Percentiles rank a stretch among this genome's conserved stretches.
phyloP scores from a whole-genome alignment of 2,113 vertebrate species.

The Hiodon tergisus region DNA sequence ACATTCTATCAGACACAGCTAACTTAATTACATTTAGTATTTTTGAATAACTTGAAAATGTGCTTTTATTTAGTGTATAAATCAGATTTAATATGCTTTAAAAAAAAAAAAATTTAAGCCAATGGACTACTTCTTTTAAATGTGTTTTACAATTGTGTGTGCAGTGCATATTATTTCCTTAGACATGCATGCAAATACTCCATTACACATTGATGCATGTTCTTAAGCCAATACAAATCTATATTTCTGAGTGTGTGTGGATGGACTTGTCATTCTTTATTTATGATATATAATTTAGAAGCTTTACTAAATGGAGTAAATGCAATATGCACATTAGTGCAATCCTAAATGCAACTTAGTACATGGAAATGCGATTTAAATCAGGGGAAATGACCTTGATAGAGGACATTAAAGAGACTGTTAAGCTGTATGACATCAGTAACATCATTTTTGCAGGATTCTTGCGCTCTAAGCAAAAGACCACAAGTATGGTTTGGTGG shows the following conservation, averaged over 20 bases:
- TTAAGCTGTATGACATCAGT: constrained; percentile 19
- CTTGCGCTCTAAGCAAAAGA: neutral
- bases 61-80: too few relatives aligned
- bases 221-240: constrained; percentile 41
- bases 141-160: neutral
- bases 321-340: constrained; percentile 55
- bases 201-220: constrained; percentile 27
- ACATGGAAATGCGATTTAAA: constrained; percentile 49
- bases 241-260: constrained; percentile 38
- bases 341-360: constrained; percentile 42
- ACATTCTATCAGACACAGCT: neutral
- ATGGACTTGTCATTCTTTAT: constrained; percentile 53
- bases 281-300: constrained; percentile 53
- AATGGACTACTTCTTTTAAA: too few relatives aligned
- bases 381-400: constrained; percentile 34
- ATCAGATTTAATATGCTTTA: too few relatives aligned
- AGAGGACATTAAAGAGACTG: constrained; percentile 30
- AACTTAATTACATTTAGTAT: neutral
- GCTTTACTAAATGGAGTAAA: constrained; percentile 46
- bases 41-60: too few relatives aligned
- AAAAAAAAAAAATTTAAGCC: too few relatives aligned
- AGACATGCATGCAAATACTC: constrained; percentile 26
- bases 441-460: neutral
- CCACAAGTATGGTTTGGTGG: neutral
- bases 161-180: neutral